Evolutionary conservation across 2,888 invertebrate species (phyloP).

Genomic region (Merodon equestris): DNA sequence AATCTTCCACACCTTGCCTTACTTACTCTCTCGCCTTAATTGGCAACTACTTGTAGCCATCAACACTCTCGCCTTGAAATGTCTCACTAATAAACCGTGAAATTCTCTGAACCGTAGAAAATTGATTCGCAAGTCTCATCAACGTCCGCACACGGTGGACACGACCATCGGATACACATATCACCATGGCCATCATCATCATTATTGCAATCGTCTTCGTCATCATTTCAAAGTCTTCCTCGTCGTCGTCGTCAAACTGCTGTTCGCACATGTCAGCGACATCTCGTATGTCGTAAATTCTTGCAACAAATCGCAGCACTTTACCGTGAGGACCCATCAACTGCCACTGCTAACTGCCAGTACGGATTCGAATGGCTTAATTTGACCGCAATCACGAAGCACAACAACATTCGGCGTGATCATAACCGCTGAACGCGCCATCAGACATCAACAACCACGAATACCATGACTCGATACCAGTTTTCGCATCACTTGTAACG

Average conservation of each 20-base stretch:
- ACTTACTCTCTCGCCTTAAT: slow-evolving; percentile 6
- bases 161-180: no score
- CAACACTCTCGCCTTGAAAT: slow-evolving; percentile 10
- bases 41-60: background rate
- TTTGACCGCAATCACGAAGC: slow-evolving; percentile 37
- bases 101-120: slow-evolving; percentile 16
- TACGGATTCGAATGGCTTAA: slow-evolving; percentile 46
- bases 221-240: background rate
- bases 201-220: background rate
- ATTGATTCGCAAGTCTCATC: slow-evolving; percentile 23
- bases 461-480: slow-evolving; percentile 13
- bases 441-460: background rate
- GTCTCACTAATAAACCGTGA: slow-evolving; percentile 18
- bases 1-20: background rate
- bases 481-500: slow-evolving; percentile 26
- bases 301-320: slow-evolving; percentile 43
- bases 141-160: background rate
- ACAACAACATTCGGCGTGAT: slow-evolving; percentile 33
- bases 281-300: slow-evolving; percentile 38
- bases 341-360: slow-evolving; percentile 47
- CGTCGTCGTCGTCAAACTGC: background rate
- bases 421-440: slow-evolving; percentile 40
- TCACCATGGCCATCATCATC: background rate
- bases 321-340: slow-evolving; percentile 30
- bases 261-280: slow-evolving; percentile 39